Base-by-base conservation (phyloP, 2,888 invertebrate genomes). In the Drosophila atroscutellata region DNA sequence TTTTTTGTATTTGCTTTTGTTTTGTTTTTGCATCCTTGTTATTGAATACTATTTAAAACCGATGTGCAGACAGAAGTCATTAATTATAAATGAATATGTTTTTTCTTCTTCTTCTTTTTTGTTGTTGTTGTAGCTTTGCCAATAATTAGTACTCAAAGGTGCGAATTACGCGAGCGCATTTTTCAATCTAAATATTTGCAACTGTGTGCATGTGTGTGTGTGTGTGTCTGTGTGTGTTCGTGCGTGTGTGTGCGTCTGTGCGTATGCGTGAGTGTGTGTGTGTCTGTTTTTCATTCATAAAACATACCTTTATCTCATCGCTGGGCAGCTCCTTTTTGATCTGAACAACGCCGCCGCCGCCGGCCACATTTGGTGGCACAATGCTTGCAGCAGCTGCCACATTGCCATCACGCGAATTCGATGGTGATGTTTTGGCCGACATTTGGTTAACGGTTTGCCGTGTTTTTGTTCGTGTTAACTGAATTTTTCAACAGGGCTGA, bases 241-340 rank as follows among this genome's bases (percentile, higher is more conserved):
- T 56, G 32, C n/a, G 18, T 20, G 11, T 24, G 26, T 26, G 26
- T 20, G 42, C 30, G 45, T n/a, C n/a, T n/a, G n/a, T n/a, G n/a
- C n/a, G 18, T 52, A 0, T 20, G 8, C 42, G 26, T 24, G 9
- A 15, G n/a, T 15, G 0, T 37, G n/a, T 32, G 24, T 28, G 45
- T 15, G 24, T 45, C 15, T 15, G 45, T 42, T 39, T 57, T 77
- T 80, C 80, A 77, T 77, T 78, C 81, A 77, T 79, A 68, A 78
- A 74, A 81, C 92, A 90, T 94, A 96, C 96, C 95, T 96, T 96
- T 92, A 96, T 96, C 94, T 96, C 96, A 94, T 96, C 96, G 93
- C 95, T 95, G 73, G 94, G 93, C 86, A 95, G 94, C 92, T 96
- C 96, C 93, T 96, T 96, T 93, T 96, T 96, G 63, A 93, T 93